Conservation (phyloP, 2,113 vertebrate species). For the Acrocephalus arundinaceus region DNA sequence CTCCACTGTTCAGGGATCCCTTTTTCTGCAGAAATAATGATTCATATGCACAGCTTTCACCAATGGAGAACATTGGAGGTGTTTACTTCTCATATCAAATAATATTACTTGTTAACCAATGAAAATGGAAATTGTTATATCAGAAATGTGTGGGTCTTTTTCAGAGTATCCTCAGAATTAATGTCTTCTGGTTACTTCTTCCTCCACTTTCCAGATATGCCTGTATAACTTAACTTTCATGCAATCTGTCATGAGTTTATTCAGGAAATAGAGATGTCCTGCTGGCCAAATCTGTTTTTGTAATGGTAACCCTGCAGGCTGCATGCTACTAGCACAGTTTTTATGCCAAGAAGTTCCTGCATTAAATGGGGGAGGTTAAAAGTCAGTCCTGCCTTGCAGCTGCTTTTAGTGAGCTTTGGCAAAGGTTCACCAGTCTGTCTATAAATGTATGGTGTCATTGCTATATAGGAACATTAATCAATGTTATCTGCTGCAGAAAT, state of each 20-base stretch:
- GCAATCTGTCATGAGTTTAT: conserved; percentile 41
- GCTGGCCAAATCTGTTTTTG: conserved; percentile 72
- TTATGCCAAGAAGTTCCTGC: conserved; percentile 70
- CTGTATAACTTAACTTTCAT: conserved; percentile 20
- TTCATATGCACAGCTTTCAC: background rate
- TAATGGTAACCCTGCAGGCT: conserved; percentile 67
- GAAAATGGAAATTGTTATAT: background rate
- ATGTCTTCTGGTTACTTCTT: background rate
- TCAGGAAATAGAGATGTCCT: conserved; percentile 70
- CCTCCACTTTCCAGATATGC: conserved; percentile 14
- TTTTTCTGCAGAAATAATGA: background rate
- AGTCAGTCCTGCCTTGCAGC: conserved; percentile 73
- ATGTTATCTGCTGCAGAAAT: background rate
- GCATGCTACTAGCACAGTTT: conserved; percentile 53
- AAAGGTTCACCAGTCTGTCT: conserved; percentile 54
- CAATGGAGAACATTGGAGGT: background rate
- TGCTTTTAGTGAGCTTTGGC: conserved; percentile 69
- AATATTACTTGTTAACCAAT: background rate
- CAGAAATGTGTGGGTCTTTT: background rate
- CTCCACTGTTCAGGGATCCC: background rate
- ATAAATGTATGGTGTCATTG: conserved; percentile 9
- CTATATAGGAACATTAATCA: conserved; percentile 56
- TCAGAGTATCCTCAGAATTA: background rate
- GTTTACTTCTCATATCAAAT: background rate
- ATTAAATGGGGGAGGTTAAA: conserved; percentile 72